Conservation (phyloP, 1,140 invertebrate genomes). For the Akabosia matsudoensis region DNA sequence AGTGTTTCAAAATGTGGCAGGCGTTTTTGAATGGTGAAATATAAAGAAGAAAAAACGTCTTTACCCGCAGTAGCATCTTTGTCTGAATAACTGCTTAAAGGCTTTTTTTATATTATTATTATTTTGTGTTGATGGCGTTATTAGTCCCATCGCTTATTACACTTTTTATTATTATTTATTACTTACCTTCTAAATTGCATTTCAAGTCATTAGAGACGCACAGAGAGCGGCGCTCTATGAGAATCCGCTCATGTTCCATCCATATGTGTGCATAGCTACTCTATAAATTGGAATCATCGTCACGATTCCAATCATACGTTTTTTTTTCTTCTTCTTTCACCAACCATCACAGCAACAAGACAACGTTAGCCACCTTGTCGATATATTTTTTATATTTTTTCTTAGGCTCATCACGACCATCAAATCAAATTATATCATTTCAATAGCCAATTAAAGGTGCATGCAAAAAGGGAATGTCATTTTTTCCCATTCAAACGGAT, state of each 20-base stretch:
- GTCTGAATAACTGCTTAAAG: too few species aligned
- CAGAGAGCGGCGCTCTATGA: constrained; percentile 26
- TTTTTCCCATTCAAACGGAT: too few species aligned
- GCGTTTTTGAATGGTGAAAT: too few species aligned
- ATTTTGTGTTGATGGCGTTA: too few species aligned
- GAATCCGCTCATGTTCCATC: constrained; percentile 34
- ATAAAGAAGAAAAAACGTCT: not conserved
- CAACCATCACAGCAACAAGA: constrained; percentile 18
- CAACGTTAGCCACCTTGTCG: not conserved
- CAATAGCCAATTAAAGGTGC: constrained; percentile 42
- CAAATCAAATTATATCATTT: constrained; percentile 43
- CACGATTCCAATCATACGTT: constrained; percentile 46
- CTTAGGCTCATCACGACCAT: constrained; percentile 1
- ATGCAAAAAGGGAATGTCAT: not conserved
- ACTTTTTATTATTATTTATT: too few species aligned
- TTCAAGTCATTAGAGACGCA: too few species aligned
- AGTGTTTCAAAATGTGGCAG: not conserved
- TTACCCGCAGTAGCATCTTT: not conserved
- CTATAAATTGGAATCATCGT: constrained; percentile 29
- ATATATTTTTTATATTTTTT: not conserved
- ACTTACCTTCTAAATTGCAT: too few species aligned
- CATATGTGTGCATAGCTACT: not conserved
- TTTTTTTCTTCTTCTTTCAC: too few species aligned
- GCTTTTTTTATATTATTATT: too few species aligned
- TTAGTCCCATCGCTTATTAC: too few species aligned